phyloP scores from a whole-genome alignment of 1,140 invertebrate genomes.

The Neodiprion virginianus region DNA sequence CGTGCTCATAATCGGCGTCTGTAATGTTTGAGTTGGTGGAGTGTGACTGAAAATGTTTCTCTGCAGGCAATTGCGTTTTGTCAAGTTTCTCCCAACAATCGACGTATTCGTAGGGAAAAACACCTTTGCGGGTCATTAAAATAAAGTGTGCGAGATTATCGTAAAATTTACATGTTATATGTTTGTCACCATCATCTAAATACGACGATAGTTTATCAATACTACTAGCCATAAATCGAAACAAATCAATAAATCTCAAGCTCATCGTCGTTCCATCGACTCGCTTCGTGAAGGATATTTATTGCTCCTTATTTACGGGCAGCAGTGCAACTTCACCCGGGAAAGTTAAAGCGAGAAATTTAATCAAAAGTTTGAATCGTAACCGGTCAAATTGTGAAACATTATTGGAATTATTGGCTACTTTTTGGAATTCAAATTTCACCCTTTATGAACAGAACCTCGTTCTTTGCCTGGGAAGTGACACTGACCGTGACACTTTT shows the following conservation, averaged over 20 bases:
- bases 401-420: slow-evolving; percentile 25
- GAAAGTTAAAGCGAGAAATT: slow-evolving; percentile 13
- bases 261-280: no score
- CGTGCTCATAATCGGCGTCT: no score
- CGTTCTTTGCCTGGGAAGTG: slow-evolving; percentile 27
- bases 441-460: neutral
- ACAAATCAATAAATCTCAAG: no score
- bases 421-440: slow-evolving; percentile 24
- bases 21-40: no score
- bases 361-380: slow-evolving; percentile 31
- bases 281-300: no score
- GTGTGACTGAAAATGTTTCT: slow-evolving; percentile 44
- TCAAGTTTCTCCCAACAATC: slow-evolving; percentile 39
- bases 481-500: slow-evolving; percentile 21
- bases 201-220: slow-evolving; percentile 34
- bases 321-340: no score
- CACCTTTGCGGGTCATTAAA: slow-evolving; percentile 29
- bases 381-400: slow-evolving; percentile 23
- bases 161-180: slow-evolving; percentile 20
- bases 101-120: slow-evolving; percentile 49
- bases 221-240: neutral
- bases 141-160: slow-evolving; percentile 21
- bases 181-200: slow-evolving; percentile 28
- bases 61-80: slow-evolving; percentile 40
- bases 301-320: no score